Conservation (phyloP, 2,797 vertebrate genomes). For the Mormyrus hasselquistii region DNA sequence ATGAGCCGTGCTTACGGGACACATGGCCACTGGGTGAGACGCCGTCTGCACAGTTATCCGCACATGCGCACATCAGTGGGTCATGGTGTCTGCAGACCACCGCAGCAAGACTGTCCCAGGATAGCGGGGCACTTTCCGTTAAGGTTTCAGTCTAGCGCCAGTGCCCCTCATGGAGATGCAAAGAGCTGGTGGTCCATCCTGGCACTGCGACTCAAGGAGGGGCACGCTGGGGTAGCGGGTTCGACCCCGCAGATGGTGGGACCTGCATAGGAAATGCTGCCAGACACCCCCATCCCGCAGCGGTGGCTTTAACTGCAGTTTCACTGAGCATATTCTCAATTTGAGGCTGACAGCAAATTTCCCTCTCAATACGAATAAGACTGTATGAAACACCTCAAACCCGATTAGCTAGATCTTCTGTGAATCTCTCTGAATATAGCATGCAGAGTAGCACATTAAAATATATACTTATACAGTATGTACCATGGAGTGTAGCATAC, state of each 20-base stretch:
- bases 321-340: background rate
- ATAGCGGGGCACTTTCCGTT: background rate
- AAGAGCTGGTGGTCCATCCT: background rate
- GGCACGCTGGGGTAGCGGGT: background rate
- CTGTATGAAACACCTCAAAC: background rate
- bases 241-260: background rate
- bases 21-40: background rate
- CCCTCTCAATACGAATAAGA: background rate
- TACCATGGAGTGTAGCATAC: background rate
- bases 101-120: background rate
- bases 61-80: background rate
- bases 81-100: background rate
- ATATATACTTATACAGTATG: background rate
- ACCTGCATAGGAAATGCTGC: background rate
- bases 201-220: background rate
- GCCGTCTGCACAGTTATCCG: background rate
- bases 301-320: background rate
- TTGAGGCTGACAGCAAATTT: background rate
- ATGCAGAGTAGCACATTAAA: background rate
- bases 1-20: background rate
- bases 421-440: background rate
- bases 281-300: background rate
- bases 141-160: background rate
- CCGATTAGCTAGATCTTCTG: background rate
- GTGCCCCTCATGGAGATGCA: background rate